These are phyloP conservation scores for Aplysina aerophoba DNA, from an alignment of 37 sponge, comb jelly and placozoan species.

Conservation along the genomic window DNA sequence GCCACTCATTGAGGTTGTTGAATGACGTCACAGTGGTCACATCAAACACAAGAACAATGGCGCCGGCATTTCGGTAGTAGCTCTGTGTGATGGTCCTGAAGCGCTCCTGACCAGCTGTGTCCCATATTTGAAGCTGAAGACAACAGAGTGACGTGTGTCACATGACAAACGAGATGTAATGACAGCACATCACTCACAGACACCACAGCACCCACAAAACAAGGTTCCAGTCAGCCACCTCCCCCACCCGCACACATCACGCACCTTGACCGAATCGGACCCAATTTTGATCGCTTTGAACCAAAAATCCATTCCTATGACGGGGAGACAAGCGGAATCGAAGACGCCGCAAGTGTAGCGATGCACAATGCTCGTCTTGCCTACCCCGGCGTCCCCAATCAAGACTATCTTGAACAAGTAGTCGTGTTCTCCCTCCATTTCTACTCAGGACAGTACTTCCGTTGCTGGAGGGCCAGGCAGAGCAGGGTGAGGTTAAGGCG, in stretches of 20 bases:
- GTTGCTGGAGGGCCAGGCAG: no score
- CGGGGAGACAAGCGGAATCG: slow-evolving; percentile 71
- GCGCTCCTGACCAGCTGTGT: slow-evolving; percentile 93
- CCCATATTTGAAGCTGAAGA: slow-evolving; percentile 91
- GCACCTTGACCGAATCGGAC: slow-evolving; percentile 81
- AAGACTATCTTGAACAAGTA: slow-evolving; percentile 76
- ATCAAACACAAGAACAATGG: slow-evolving; percentile 90
- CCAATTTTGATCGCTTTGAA: slow-evolving; percentile 85
- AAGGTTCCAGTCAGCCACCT: no score
- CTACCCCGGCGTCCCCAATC: slow-evolving; percentile 82
- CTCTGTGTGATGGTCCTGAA: slow-evolving; percentile 94
- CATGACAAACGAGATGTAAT: not conserved
- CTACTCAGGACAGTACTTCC: no score
- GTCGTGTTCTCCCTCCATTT: slow-evolving; percentile 77
- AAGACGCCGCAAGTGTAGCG: slow-evolving; percentile 73
- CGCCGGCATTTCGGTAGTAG: slow-evolving; percentile 91
- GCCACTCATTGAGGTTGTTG: slow-evolving; percentile 81
- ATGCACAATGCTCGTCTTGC: slow-evolving; percentile 72
- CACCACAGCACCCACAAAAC: not conserved
- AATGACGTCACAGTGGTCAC: slow-evolving; percentile 67
- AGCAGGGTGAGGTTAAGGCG: no score
- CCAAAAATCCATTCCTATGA: slow-evolving; percentile 89
- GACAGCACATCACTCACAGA: not conserved
- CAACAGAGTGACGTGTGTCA: not conserved
- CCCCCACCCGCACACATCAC: no score